Base-by-base conservation (phyloP, 2,888 invertebrate species). In the Heliconius ethilla region DNA sequence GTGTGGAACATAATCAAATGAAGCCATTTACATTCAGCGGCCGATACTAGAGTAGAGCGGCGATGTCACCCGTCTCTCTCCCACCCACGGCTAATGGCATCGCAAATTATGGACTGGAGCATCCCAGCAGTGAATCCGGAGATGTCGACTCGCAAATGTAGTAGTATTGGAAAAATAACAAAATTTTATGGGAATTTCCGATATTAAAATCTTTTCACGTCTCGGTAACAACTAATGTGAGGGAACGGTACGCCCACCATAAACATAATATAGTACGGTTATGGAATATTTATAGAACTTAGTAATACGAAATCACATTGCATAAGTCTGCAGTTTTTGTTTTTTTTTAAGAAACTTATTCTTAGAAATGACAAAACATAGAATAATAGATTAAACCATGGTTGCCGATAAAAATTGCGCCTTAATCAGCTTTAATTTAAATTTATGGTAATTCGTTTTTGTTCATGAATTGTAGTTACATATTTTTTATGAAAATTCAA, bases 1-100 rank as follows among this genome's bases (percentile, higher is more conserved):
- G 84, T 87, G 87, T 86, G 86, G 87, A 90, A 90, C 89, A 91
- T 91, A 92, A 92, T 91, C 90, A 92, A 93, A 93, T 93, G 92
- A 92, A 93, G 92, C 90, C 89, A 92, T 94, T 93, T 92, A 90
- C 90, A 93, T 93, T 93, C 93, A 91, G 87, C 87, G 86, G 87
- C 87, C 86, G 89, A 86, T 87, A 87, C 86, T 85, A 84, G 88
- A 90, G 85, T 85, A 84, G 88, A 83, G 83, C 85, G 83, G 83
- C 84, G 82, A 84, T 85, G 88, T 87, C 78, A 81, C 77, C 82
- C 83, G 82, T 90, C 92, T 87, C 90, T 69, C 86, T 92, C 90
- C 86, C 89, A 86, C 93, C 84, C 89, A 84, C 86, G 84, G 87
- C 84, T 92, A 92, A 93, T 92, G 89, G 90, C 90, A 87, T 90